These are phyloP conservation scores for Subacronicta megacephala DNA, from an alignment of 2,888 invertebrate genomes.

Conservation along the genomic window DNA sequence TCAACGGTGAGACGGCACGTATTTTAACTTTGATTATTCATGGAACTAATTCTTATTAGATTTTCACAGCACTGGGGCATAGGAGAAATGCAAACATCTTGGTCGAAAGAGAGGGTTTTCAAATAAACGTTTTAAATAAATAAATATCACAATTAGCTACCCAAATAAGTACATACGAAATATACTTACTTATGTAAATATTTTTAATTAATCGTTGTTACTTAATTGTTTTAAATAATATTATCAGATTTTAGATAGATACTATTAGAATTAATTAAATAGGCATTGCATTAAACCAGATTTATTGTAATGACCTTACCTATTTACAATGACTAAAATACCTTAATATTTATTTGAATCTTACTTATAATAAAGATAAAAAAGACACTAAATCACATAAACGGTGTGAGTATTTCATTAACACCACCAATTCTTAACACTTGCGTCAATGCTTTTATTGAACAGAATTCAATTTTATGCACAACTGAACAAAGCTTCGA, in stretches of 20 bases:
- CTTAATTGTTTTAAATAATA: no score
- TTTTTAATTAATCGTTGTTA: no score
- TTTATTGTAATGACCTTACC: neutral
- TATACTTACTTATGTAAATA: no score
- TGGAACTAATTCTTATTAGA: conserved; percentile 64
- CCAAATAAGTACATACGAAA: no score
- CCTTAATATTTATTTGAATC: neutral
- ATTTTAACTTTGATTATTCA: conserved; percentile 59
- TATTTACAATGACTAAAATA: neutral
- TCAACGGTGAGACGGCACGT: conserved; percentile 46
- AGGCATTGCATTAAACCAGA: neutral
- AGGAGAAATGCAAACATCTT: neutral
- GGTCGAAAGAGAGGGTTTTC: no score
- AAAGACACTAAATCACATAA: conserved; percentile 44
- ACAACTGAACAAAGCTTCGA: conserved; percentile 46
- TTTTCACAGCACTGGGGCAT: conserved; percentile 32
- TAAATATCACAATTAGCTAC: no score
- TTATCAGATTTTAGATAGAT: no score
- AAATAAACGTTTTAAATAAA: no score
- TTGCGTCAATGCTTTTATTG: conserved; percentile 66
- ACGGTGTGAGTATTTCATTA: conserved; percentile 63
- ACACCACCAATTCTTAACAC: conserved; percentile 50
- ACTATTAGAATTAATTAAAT: no score
- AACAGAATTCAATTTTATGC: conserved; percentile 75
- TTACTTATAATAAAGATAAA: conserved; percentile 7